phyloP scores from a whole-genome alignment of 1,140 invertebrate genomes.

The Ceratosolen fusciceps region DNA sequence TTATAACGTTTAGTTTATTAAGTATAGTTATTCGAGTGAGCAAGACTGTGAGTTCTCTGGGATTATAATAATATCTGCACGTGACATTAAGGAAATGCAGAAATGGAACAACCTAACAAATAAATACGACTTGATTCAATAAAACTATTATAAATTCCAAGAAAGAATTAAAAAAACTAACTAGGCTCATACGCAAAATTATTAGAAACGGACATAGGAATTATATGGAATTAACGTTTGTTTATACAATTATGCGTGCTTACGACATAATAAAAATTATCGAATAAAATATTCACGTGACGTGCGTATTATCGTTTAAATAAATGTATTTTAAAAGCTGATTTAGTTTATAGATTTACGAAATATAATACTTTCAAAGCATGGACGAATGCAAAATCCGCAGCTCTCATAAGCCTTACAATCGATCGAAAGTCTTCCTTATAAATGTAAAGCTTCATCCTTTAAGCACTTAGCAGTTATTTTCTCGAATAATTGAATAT shows the following conservation, averaged over 20 bases:
- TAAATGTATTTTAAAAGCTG: not conserved
- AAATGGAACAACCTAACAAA: slow-evolving; percentile 1
- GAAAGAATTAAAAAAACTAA: not conserved
- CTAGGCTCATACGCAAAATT: not conserved
- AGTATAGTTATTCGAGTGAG: slow-evolving; percentile 2
- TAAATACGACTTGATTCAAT: not conserved
- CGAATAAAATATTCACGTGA: not conserved
- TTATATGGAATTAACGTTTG: not conserved
- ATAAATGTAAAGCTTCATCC: slow-evolving; percentile 9
- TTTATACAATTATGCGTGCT: not conserved
- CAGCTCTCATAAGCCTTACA: not conserved
- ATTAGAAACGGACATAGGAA: slow-evolving; percentile 4
- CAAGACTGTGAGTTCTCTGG: not conserved
- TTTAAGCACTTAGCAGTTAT: not conserved
- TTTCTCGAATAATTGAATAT: not conserved
- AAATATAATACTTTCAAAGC: not conserved
- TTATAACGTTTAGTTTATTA: not conserved
- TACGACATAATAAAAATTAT: too few relatives aligned
- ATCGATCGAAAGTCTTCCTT: slow-evolving; percentile 1
- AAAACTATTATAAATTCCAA: not conserved
- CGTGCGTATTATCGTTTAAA: not conserved
- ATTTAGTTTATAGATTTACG: not conserved
- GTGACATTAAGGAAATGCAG: not conserved
- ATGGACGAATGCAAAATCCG: not conserved
- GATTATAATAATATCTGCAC: not conserved